Evolutionary conservation across 2,888 invertebrate species (phyloP), one percentile per base, ranked within the genome.

Genomic region (Coelopa pilipes): DNA sequence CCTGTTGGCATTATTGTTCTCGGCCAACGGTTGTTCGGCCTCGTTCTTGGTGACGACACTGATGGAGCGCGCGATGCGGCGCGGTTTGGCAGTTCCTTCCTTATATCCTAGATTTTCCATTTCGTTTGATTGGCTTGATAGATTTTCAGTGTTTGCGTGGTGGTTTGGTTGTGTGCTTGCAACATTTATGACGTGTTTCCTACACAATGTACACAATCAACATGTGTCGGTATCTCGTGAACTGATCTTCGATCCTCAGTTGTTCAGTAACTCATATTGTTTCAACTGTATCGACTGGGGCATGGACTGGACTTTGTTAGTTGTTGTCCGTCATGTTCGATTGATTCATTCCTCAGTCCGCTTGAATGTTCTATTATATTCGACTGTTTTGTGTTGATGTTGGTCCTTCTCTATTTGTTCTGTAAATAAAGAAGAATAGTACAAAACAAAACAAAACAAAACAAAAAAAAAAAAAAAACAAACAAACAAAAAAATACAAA

Each of bases 91-190:
- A 74, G 87, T 85, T 78, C 88, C 88, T 82, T 90, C 90, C 89
- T 91, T 90, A 84, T 91, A 91, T 81, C 91, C 91, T 84, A 91
- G 90, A 89, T 91, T 91, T 88, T 91, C 91, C 91, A 91, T 88
- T 60, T 79, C 77, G 63, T 72, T 57, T 70, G 50, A 66, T 66
- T 65, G 45, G 66, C 49, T 55, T 69, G 70, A 46, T 49, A 57
- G 46, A 53, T 49, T 62, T 59, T 50, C 19, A 55, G 13, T 45
- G 47, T 50, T 73, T 69, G 45, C n/a, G 34, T 34, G 2, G 9
- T 63, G 45, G 15, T 57, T 17, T 49, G 53, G 24, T 53, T 63
- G 19, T 70, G 49, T 15, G 13, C 46, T 2, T 59, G 50, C 46
- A 65, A 69, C 70, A 69, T 73, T 63, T 73, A 69, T 63, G 50